phyloP scores from a whole-genome alignment of 2,888 invertebrate genomes.

The Gnatocerus cornutus region DNA sequence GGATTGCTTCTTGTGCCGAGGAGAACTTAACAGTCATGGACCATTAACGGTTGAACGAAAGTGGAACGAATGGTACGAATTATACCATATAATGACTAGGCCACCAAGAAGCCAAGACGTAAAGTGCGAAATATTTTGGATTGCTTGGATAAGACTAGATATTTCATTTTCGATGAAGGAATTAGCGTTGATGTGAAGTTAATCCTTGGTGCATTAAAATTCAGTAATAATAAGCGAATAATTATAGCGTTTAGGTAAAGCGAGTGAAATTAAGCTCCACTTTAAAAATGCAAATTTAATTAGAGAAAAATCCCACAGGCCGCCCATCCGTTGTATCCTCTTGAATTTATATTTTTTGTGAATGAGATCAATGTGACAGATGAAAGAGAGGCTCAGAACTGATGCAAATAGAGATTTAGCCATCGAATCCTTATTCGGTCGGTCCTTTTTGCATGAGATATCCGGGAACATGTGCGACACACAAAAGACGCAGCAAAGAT shows the following conservation, averaged over 20 bases:
- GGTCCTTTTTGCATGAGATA: slow-evolving; percentile 22
- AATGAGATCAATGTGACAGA: slow-evolving; percentile 36
- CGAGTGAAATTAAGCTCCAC: slow-evolving; percentile 3
- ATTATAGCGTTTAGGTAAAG: slow-evolving; percentile 5
- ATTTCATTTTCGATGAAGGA: too few species aligned
- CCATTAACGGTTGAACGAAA: too few species aligned
- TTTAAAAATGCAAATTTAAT: slow-evolving; percentile 33
- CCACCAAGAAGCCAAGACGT: too few species aligned
- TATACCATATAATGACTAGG: too few species aligned
- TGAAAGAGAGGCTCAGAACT: slow-evolving; percentile 28
- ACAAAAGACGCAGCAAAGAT: slow-evolving; percentile 38
- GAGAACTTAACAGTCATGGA: too few species aligned
- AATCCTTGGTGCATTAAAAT: not conserved
- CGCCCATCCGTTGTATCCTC: slow-evolving; percentile 5
- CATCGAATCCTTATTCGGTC: slow-evolving; percentile 9
- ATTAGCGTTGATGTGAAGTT: not conserved
- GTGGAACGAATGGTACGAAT: too few species aligned
- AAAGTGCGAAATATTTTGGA: too few species aligned
- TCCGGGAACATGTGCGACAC: slow-evolving; percentile 20
- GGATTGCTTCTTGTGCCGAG: too few species aligned
- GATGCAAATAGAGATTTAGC: slow-evolving; percentile 39
- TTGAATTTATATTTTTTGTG: not conserved
- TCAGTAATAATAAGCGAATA: slow-evolving; percentile 2
- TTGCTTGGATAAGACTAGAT: too few species aligned
- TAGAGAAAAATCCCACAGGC: slow-evolving; percentile 20